Evolutionary conservation across 2,888 invertebrate species (phyloP).

Genomic region (Dolomedes plantarius): DNA sequence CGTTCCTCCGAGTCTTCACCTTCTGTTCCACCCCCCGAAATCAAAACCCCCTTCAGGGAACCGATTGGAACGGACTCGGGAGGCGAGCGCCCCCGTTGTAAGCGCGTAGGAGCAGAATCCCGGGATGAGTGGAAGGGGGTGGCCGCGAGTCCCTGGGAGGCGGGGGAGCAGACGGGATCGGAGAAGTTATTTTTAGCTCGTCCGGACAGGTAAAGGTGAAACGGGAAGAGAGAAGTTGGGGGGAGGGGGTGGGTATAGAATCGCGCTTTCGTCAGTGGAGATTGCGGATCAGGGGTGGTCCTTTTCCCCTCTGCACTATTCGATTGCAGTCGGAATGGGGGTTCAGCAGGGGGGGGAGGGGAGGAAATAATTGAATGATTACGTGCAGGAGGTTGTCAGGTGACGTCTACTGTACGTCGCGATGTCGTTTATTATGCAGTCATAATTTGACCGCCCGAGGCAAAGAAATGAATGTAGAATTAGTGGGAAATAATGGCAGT

Average conservation of each 20-base stretch:
- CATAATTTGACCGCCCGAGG: too few relatives aligned
- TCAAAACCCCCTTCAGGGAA: background rate
- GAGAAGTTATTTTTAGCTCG: slow-evolving; percentile 66
- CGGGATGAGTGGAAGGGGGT: background rate
- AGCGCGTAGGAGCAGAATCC: background rate
- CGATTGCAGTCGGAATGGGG: background rate
- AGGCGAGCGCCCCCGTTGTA: background rate
- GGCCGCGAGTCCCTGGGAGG: slow-evolving; percentile 26
- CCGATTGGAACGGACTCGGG: slow-evolving; percentile 4
- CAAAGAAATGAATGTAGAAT: too few relatives aligned
- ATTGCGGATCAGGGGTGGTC: slow-evolving; percentile 2
- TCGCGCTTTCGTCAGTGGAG: background rate
- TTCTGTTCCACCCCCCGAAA: background rate
- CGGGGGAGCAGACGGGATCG: background rate
- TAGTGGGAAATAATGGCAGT: too few relatives aligned
- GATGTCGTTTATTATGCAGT: too few relatives aligned
- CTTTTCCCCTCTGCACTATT: background rate
- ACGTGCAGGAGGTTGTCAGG: background rate
- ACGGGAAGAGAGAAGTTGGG: slow-evolving; percentile 21
- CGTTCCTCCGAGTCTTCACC: too few relatives aligned
- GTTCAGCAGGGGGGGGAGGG: too few relatives aligned
- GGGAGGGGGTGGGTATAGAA: slow-evolving; percentile 22
- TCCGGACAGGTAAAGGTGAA: slow-evolving; percentile 67
- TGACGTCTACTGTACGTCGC: too few relatives aligned
- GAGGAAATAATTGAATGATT: slow-evolving; percentile 5